Evolutionary conservation across 2,888 invertebrate genomes (phyloP).

Genomic region (Synanthedon andrenaeformis): DNA sequence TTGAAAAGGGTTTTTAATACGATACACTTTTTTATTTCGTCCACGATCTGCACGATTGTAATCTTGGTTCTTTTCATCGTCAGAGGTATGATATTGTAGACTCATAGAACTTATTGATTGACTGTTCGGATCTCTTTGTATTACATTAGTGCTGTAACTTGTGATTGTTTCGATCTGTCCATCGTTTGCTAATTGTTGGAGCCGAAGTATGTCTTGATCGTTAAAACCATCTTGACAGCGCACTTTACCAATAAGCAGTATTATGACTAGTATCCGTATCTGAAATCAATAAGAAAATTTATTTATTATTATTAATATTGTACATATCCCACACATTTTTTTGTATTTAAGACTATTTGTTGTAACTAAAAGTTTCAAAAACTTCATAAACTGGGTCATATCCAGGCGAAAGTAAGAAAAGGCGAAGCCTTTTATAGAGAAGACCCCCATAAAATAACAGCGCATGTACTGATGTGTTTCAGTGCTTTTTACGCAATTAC

Average conservation of each 20-base stretch:
- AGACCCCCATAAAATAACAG: too few relatives aligned
- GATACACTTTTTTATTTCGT: conserved; percentile 46
- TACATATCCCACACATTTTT: not conserved
- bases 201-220: conserved; percentile 45
- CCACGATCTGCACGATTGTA: conserved; percentile 35
- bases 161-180: conserved; percentile 39
- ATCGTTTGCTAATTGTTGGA: conserved; percentile 44
- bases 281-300: conserved; percentile 33
- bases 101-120: conserved; percentile 41
- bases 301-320: not conserved
- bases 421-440: too few relatives aligned
- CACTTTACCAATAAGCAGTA: conserved; percentile 32
- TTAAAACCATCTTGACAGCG: conserved; percentile 54
- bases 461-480: too few relatives aligned
- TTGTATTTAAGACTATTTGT: too few relatives aligned
- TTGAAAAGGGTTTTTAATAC: conserved; percentile 60
- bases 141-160: conserved; percentile 37
- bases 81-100: conserved; percentile 38
- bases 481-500: too few relatives aligned
- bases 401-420: too few relatives aligned
- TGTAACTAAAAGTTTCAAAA: too few relatives aligned
- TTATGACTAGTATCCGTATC: conserved; percentile 59
- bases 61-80: conserved; percentile 40
- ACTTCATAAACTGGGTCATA: too few relatives aligned
- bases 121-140: conserved; percentile 41